Base-by-base conservation (phyloP, 2,888 invertebrate genomes). In the Cryptocheilus praepositus region DNA sequence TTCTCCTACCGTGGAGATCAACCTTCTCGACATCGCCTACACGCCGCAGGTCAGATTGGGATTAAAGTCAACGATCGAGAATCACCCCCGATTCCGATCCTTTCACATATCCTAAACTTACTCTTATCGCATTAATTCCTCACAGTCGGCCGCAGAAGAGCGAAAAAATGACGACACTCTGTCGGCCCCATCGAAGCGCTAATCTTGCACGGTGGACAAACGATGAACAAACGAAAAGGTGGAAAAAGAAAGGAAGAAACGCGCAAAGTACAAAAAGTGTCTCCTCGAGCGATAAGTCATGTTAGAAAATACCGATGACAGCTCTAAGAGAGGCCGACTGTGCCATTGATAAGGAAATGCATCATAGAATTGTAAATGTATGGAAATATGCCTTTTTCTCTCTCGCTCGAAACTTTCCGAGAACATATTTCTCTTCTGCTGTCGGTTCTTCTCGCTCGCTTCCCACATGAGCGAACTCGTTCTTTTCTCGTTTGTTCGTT, bases 341-440 rank as follows among this genome's bases (percentile, higher is more conserved):
- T 56, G 5, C 63, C 66, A 79, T 79, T 80, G 76, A 81, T 80
- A 81, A 81, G 82, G 79, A 80, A 81, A 79, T 83, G 70, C 79
- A 71, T 68, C 72, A 76, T 83, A 81, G 83, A 81, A 72, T 83
- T 85, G 84, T 80, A 82, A 85, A 85, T 84, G 71, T 83, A 84
- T 81, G 85, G 81, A 84, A 84, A 85, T 85, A 70, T 67, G 11
- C 16, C 18, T 49, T 16, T 49, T 49, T 49, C 49, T 49, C 11
- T 49, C 49, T n/a, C 49, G 3, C 16, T 36, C 13, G 11, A 36
- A 36, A 36, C 11, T 36, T 36, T 36, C 36, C 1, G 36, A 36
- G 36, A 36, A 36, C 11, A 49, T 18, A 49, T 49, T 49, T 52
- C 52, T 52, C 22, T 21, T 11, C 2, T 3, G 16, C 22, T 15